Evolutionary conservation across 23 tunicate genomes (phyloP).

Genomic region (Oikopleura albicans): DNA sequence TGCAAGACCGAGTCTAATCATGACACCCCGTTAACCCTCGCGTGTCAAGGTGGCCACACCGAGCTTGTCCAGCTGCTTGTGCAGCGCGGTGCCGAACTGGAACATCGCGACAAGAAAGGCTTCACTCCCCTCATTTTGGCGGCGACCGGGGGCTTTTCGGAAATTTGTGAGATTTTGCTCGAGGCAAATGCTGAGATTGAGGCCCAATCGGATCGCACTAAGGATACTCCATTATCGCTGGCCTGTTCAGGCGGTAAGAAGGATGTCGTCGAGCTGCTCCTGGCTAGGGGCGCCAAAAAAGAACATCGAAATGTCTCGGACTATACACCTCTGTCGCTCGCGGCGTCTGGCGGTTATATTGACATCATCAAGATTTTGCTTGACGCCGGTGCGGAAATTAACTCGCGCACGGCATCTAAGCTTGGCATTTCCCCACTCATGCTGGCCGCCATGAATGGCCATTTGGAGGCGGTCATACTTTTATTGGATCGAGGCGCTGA

Average conservation of each 20-base stretch:
- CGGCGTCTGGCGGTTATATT: conserved; percentile 96
- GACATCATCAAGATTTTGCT: conserved; percentile 54
- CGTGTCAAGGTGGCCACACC: conserved; percentile 84
- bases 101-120: conserved; percentile 96
- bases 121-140: conserved; percentile 92
- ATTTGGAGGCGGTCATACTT: conserved; percentile 50
- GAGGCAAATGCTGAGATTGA: conserved; percentile 77
- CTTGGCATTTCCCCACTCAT: conserved; percentile 92
- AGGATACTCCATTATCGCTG: conserved; percentile 88
- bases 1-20: conserved; percentile 75
- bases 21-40: conserved; percentile 90
- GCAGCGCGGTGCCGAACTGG: conserved; percentile 55
- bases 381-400: conserved; percentile 80
- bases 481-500: conserved; percentile 93
- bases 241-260: conserved; percentile 88
- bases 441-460: conserved; percentile 99
- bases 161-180: conserved; percentile 35
- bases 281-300: conserved; percentile 73
- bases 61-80: conserved; percentile 68
- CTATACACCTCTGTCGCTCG: conserved; percentile 84
- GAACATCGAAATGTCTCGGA: conserved; percentile 97
- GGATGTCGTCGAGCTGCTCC: conserved; percentile 69
- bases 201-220: conserved; percentile 80
- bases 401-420: conserved; percentile 85
- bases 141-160: conserved; percentile 81